Evolutionary conservation across 2,888 invertebrate genomes (phyloP).

Genomic region (Pachliopta kotzebuea): DNA sequence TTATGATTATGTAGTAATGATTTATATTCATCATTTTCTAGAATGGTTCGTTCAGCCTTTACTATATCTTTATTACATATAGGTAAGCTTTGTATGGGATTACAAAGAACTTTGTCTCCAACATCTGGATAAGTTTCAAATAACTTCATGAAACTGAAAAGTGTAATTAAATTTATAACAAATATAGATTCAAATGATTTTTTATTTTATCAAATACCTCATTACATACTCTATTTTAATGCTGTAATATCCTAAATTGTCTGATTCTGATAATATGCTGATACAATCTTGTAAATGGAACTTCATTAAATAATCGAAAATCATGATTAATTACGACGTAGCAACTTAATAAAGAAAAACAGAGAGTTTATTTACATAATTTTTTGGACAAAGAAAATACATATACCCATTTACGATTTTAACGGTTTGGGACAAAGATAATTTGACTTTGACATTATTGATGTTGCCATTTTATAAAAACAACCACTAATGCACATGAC

Average conservation of each 20-base stretch:
- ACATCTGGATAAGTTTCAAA: conserved; percentile 85
- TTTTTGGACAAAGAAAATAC: too few species aligned
- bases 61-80: conserved; percentile 83
- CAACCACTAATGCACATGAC: too few species aligned
- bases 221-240: conserved; percentile 85
- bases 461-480: too few species aligned
- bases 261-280: conserved; percentile 80
- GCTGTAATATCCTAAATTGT: conserved; percentile 82
- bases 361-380: too few species aligned
- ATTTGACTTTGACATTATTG: too few species aligned
- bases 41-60: conserved; percentile 80
- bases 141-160: conserved; percentile 84
- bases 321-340: conserved; percentile 44
- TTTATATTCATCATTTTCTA: conserved; percentile 64
- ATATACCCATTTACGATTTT: too few species aligned
- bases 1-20: conserved; percentile 49
- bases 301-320: conserved; percentile 79
- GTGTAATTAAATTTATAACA: background rate
- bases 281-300: conserved; percentile 82
- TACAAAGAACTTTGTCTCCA: conserved; percentile 84
- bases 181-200: background rate
- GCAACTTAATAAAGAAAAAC: background rate
- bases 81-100: conserved; percentile 82
- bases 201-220: conserved; percentile 4
- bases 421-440: too few species aligned